Evolutionary conservation across 2,888 invertebrate genomes (phyloP).

Genomic region (Limnephilus rhombicus): DNA sequence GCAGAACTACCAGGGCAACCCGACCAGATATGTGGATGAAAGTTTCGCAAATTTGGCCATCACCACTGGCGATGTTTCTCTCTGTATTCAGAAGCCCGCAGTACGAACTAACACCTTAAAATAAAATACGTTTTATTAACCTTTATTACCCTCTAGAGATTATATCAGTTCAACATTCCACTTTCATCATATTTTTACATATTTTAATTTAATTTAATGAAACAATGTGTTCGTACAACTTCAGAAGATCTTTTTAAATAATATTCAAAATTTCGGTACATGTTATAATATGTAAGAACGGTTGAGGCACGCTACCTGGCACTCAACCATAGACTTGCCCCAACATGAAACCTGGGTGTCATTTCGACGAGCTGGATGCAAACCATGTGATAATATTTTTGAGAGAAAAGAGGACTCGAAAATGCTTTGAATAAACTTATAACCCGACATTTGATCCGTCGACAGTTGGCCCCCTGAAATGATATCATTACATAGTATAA

Average conservation of each 20-base stretch:
- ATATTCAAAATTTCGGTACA: no score
- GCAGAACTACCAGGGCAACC: constrained; percentile 16
- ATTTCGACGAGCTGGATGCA: no score
- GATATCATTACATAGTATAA: no score
- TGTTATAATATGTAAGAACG: background rate
- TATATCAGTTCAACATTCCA: background rate
- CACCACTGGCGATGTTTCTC: constrained; percentile 72
- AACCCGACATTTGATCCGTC: no score
- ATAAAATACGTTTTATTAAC: constrained; percentile 18
- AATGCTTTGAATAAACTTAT: no score
- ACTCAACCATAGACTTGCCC: no score
- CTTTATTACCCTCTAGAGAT: background rate
- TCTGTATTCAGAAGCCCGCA: constrained; percentile 70
- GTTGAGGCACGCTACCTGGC: background rate
- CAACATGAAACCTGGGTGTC: no score
- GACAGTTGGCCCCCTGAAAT: no score
- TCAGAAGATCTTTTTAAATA: no score
- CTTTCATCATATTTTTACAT: background rate
- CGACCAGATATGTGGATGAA: constrained; percentile 64
- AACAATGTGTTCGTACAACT: background rate
- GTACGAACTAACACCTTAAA: constrained; percentile 54
- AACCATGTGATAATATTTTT: no score
- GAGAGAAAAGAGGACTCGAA: no score
- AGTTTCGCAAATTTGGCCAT: constrained; percentile 72
- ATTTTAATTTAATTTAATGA: background rate